Conservation (phyloP, 2,113 vertebrate genomes). For the Percina caprodes region DNA sequence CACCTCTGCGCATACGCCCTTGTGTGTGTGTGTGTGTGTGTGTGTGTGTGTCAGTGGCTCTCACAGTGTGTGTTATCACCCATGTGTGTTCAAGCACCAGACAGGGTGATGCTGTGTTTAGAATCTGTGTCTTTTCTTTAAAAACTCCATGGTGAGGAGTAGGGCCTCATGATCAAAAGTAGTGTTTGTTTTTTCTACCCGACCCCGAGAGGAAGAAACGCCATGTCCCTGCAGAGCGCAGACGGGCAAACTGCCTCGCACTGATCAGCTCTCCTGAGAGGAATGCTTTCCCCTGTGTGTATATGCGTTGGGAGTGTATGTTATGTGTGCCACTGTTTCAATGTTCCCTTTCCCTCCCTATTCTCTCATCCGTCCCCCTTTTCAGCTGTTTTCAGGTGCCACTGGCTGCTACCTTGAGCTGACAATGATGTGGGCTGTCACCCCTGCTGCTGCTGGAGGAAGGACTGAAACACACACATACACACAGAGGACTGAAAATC, state of each 20-base stretch:
- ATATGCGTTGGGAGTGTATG: constrained; percentile 47
- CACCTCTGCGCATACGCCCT: constrained; percentile 56
- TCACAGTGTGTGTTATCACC: constrained; percentile 59
- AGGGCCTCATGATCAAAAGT: constrained; percentile 87
- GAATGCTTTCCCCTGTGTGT: constrained; percentile 70
- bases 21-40: constrained; percentile 36
- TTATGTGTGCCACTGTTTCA: constrained; percentile 81
- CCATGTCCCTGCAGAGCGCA: constrained; percentile 89
- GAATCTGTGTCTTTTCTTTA: constrained; percentile 75
- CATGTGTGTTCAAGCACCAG: constrained; percentile 62
- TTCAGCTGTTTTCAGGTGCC: constrained; percentile 85
- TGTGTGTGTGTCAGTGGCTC: constrained; percentile 50
- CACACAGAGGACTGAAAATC: constrained; percentile 57
- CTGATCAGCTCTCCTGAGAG: constrained; percentile 91
- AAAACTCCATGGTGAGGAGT: constrained; percentile 73
- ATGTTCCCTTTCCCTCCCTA: constrained; percentile 71
- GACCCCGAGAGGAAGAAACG: constrained; percentile 85
- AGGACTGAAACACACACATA: constrained; percentile 51
- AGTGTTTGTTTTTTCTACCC: constrained; percentile 82
- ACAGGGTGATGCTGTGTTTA: constrained; percentile 60
- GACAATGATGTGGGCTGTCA: constrained; percentile 83
- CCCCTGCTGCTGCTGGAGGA: constrained; percentile 66
- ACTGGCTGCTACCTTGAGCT: constrained; percentile 80
- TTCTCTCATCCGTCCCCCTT: constrained; percentile 50
- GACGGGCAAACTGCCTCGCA: constrained; percentile 86